A percentile compares a stretch with the other conserved stretches of the same genome.
phyloP scores from a whole-genome alignment of 2,888 invertebrate species.

The Drosophila mercatorum region DNA sequence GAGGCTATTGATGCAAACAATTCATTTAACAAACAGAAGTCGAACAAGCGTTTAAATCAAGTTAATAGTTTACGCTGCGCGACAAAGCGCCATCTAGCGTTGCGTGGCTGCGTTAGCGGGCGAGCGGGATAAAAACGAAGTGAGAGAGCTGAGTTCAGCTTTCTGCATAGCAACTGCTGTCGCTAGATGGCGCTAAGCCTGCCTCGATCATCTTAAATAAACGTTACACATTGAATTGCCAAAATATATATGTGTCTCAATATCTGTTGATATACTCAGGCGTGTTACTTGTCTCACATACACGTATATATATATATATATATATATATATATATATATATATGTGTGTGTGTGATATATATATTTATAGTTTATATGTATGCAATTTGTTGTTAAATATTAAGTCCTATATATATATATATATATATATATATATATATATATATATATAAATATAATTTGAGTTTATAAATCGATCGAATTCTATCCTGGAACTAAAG shows the following conservation, averaged over 20 bases:
- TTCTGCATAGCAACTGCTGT: no score
- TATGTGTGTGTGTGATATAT: no score
- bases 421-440: constrained; percentile 14
- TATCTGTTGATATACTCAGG: constrained; percentile 13
- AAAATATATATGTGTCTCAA: constrained; percentile 4
- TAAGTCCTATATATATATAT: constrained; percentile 14
- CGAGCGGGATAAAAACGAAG: not conserved
- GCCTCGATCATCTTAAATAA: constrained; percentile 11
- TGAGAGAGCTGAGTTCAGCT: constrained; percentile 2
- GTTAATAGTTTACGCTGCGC: not conserved
- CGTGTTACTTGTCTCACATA: constrained; percentile 19
- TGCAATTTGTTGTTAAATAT: no score
- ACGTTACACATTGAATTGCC: not conserved
- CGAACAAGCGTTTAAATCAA: constrained; percentile 25
- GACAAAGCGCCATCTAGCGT: constrained; percentile 30
- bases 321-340: constrained; percentile 13
- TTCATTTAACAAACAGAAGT: constrained; percentile 30
- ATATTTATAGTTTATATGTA: no score
- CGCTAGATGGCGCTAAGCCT: constrained; percentile 1
- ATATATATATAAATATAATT: constrained; percentile 21
- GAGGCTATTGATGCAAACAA: constrained; percentile 34
- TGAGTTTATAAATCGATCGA: constrained; percentile 26
- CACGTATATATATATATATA: constrained; percentile 11
- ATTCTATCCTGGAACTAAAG: constrained; percentile 25
- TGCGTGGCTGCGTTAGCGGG: no score